Base-by-base conservation (phyloP, 1,140 invertebrate genomes). In the Pseudomyrmex flavicornis region DNA sequence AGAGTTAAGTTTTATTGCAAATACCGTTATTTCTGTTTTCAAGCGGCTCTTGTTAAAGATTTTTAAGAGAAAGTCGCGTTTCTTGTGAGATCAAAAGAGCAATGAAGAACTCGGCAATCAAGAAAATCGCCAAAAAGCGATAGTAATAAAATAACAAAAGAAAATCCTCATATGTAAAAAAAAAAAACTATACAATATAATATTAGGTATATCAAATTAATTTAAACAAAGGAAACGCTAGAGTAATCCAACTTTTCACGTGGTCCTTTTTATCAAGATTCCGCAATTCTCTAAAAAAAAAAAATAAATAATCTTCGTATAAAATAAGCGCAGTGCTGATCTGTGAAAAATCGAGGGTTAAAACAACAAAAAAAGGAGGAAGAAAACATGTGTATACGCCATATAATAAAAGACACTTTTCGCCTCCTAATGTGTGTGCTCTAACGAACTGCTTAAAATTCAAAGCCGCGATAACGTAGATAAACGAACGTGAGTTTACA, bases 61-160 rank as follows among this genome's bases (percentile, higher is more conserved):
- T 69, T 80, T 74, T 70, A 8, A 86, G 9, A 59, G 10, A 15
- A 20, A 59, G 20, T 58, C 20, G 10, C 15, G n/a, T 72, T 77
- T 63, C 26, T 58, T 74, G 20, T 22, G 12, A 17, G 10, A 58
- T 73, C 26, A 48, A 12, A 15, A 35, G 0, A 48, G 12, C 83
- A 88, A 89, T 90, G 86, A 89, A 88, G 89, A 90, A 89, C 88
- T 90, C 89, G 61, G 89, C 88, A 88, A 84, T 74, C 20, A 56
- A 35, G 5, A 35, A 35, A 66, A 65, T 77, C 56, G 56, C 80
- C 59, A 61, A 86, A 65, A n/a, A 82, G 70, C 63, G 62, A 22
- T 44, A 76, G 59, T 62, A 84, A 70, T 69, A 79, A 82, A 85
- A 72, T 85, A 79, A 80, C 69, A 77, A 70, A 35, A 84, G 58